These are phyloP conservation scores for Drosophila kanapiae DNA, from an alignment of 1,140 invertebrate genomes.

Conservation along the genomic window DNA sequence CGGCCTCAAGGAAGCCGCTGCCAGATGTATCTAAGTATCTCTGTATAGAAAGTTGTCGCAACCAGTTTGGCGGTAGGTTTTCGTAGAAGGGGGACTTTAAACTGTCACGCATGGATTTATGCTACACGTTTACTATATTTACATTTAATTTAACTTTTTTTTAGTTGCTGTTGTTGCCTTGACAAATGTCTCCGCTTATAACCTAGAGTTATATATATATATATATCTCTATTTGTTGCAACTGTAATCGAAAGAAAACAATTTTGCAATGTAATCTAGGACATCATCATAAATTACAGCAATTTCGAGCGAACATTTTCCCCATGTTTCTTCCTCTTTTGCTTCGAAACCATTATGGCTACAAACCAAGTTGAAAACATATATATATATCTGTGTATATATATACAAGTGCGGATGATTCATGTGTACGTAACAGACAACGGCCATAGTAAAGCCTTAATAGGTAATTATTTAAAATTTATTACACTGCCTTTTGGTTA, in stretches of 20 bases:
- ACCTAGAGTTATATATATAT: slow-evolving; percentile 2
- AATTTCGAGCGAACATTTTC: slow-evolving; percentile 79
- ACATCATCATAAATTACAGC: slow-evolving; percentile 84
- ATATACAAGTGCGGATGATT: slow-evolving; percentile 33
- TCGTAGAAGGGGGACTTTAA: slow-evolving; percentile 35
- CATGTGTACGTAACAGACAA: slow-evolving; percentile 29
- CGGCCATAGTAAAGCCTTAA: slow-evolving; percentile 71
- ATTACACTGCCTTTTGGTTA: slow-evolving; percentile 71
- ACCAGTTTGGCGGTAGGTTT: slow-evolving; percentile 68
- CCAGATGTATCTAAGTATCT: slow-evolving; percentile 57
- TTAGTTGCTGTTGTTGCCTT: slow-evolving; percentile 33
- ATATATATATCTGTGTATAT: slow-evolving; percentile 14
- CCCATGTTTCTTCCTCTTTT: slow-evolving; percentile 40
- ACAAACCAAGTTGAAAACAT: slow-evolving; percentile 31
- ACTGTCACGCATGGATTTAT: slow-evolving; percentile 79
- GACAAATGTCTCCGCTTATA: slow-evolving; percentile 29
- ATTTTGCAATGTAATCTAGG: slow-evolving; percentile 85
- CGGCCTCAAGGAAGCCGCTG: slow-evolving; percentile 67
- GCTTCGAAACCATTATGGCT: slow-evolving; percentile 58
- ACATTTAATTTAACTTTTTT: slow-evolving; percentile 76
- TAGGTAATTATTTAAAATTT: slow-evolving; percentile 85
- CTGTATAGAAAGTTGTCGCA: slow-evolving; percentile 81
- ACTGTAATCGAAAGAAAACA: slow-evolving; percentile 83
- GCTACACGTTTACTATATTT: slow-evolving; percentile 80
- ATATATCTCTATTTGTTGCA: slow-evolving; percentile 14